A percentile compares a stretch with the other conserved stretches of the same genome.
Conservation (phyloP, 1,140 invertebrate genomes). For the Drosophila ogumai region DNA sequence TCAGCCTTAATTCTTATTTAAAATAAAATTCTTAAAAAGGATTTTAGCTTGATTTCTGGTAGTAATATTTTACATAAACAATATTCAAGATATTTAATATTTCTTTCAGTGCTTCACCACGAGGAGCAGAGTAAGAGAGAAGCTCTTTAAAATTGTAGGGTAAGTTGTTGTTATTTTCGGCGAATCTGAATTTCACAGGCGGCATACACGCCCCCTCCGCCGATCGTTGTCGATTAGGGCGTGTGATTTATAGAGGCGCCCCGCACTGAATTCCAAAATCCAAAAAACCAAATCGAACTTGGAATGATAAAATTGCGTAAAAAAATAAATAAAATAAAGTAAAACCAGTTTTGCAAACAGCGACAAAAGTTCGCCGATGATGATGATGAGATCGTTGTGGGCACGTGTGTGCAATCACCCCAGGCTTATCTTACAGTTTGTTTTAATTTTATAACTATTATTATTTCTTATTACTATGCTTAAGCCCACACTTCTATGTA, state of each 20-base stretch:
- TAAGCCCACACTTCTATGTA: not conserved
- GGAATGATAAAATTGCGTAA: slow-evolving; percentile 30
- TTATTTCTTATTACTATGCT: not conserved
- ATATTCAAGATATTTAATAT: not conserved
- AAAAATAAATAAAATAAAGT: not conserved
- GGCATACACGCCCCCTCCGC: not conserved
- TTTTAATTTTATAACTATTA: not conserved
- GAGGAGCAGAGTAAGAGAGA: not conserved
- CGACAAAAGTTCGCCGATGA: slow-evolving; percentile 15
- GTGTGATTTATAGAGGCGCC: slow-evolving; percentile 63
- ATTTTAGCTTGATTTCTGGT: no score
- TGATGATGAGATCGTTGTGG: slow-evolving; percentile 16
- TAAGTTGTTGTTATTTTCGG: slow-evolving; percentile 37
- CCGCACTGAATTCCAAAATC: slow-evolving; percentile 48
- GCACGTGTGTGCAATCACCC: slow-evolving; percentile 41
- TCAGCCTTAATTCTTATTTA: no score
- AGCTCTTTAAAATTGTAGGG: slow-evolving; percentile 39
- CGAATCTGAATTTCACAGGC: slow-evolving; percentile 26
- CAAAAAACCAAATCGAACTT: slow-evolving; percentile 1
- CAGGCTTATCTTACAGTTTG: not conserved
- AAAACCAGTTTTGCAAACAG: slow-evolving; percentile 36
- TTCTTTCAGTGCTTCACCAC: not conserved
- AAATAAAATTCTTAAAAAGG: no score
- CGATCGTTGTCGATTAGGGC: slow-evolving; percentile 37
- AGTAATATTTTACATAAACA: no score